Evolutionary conservation across 2,113 vertebrate genomes (phyloP).

Genomic region (Crotalus helleri): DNA sequence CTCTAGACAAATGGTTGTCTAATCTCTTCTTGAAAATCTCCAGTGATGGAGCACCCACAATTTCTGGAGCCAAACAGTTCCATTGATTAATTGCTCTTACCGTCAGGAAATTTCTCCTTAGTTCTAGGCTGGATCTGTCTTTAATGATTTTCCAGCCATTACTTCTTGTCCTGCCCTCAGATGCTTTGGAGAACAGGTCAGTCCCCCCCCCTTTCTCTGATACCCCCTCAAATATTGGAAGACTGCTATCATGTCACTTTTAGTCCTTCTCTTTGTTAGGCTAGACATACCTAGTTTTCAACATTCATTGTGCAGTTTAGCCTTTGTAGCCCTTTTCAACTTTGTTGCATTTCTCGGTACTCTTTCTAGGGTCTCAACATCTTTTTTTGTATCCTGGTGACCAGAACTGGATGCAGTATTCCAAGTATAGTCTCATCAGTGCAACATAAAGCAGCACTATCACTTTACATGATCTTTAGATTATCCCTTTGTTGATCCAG

Average conservation of each 20-base stretch:
- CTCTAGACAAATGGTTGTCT: neutral
- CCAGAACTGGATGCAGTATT: neutral
- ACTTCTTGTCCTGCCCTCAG: neutral
- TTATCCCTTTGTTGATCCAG: too few relatives aligned
- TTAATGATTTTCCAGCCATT: neutral
- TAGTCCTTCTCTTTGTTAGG: neutral
- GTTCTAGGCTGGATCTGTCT: neutral
- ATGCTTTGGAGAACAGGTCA: neutral
- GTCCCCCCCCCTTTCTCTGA: neutral
- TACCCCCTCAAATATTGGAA: neutral
- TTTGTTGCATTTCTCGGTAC: neutral
- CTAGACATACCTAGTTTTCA: neutral
- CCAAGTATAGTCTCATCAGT: too few relatives aligned
- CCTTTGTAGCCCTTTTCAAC: neutral
- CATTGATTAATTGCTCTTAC: neutral
- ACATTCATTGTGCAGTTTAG: neutral
- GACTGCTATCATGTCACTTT: neutral
- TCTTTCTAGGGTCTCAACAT: neutral
- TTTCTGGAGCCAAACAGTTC: neutral
- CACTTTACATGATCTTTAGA: too few relatives aligned
- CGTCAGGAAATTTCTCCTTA: neutral
- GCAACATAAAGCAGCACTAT: too few relatives aligned
- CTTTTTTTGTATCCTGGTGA: neutral
- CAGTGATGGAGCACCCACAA: neutral
- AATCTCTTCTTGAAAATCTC: neutral